Percentiles rank a stretch among this genome's conserved stretches.
These are phyloP conservation scores for Amazona finschi DNA, from an alignment of 2,797 vertebrate genomes.

Conservation along the genomic window DNA sequence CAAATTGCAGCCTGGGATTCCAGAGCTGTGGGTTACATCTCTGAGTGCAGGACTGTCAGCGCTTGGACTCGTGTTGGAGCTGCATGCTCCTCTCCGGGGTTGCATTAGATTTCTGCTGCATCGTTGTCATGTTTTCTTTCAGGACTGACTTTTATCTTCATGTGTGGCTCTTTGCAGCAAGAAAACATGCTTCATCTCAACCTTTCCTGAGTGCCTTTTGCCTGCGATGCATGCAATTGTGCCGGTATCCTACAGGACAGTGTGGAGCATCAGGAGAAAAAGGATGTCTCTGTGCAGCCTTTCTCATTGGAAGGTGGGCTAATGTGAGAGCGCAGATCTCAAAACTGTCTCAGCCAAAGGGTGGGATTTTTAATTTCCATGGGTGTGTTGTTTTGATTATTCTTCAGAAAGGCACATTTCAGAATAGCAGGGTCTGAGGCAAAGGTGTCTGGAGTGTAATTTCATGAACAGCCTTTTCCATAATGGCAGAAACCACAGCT, in stretches of 20 bases:
- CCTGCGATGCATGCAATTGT: neutral
- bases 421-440: neutral
- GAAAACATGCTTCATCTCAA: neutral
- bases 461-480: neutral
- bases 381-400: neutral
- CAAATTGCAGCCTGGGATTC: neutral
- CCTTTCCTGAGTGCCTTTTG: neutral
- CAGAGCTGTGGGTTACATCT: neutral
- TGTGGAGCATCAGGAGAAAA: neutral
- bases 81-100: neutral
- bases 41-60: neutral
- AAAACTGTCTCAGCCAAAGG: neutral
- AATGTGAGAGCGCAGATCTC: neutral
- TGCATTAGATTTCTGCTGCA: neutral
- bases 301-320: neutral
- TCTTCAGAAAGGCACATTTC: neutral
- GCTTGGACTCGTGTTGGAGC: neutral
- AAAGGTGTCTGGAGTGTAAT: neutral
- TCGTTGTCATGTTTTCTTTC: neutral
- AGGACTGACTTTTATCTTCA: neutral
- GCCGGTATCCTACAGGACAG: neutral
- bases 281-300: neutral
- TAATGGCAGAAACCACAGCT: neutral
- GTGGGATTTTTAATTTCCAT: neutral
- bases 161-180: accelerated